Percentiles rank a stretch among this genome's conserved stretches.
Evolutionary conservation across 2,113 vertebrate genomes (phyloP).

Genomic region (Merops nubicus): DNA sequence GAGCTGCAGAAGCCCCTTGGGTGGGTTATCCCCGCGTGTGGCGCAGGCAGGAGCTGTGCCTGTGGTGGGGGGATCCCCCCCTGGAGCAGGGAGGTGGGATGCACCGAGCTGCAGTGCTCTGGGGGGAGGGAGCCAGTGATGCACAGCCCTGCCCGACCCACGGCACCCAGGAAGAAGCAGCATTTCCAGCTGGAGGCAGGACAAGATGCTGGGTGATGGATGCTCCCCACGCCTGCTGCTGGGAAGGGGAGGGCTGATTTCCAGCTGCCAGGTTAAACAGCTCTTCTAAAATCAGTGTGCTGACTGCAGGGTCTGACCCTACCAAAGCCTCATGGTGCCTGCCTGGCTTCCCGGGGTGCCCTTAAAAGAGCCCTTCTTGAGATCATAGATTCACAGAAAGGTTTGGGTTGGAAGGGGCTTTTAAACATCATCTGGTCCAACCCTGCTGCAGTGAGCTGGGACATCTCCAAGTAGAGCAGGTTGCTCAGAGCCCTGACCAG

Average conservation of each 20-base stretch:
- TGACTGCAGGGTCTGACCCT: neutral
- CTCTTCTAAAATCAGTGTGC: neutral
- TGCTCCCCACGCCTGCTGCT: neutral
- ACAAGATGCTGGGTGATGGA: neutral
- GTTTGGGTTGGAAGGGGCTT: neutral
- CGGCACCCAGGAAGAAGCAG: neutral
- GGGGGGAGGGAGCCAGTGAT: accelerated
- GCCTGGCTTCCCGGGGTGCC: neutral
- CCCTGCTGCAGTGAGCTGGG: neutral
- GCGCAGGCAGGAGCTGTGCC: neutral
- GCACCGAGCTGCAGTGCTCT: neutral
- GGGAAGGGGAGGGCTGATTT: neutral
- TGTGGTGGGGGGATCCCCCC: neutral
- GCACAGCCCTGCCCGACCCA: neutral
- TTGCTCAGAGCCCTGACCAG: neutral
- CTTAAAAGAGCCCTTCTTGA: neutral
- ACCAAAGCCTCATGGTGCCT: neutral
- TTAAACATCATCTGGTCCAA: neutral
- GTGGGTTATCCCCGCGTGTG: neutral
- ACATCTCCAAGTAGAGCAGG: neutral
- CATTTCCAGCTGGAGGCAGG: neutral
- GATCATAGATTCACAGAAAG: neutral
- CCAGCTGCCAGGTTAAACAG: neutral
- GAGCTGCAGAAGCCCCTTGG: neutral
- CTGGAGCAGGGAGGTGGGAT: neutral